Evolutionary conservation across 2,113 vertebrate genomes (phyloP).

Genomic region (Tragelaphus scriptus): DNA sequence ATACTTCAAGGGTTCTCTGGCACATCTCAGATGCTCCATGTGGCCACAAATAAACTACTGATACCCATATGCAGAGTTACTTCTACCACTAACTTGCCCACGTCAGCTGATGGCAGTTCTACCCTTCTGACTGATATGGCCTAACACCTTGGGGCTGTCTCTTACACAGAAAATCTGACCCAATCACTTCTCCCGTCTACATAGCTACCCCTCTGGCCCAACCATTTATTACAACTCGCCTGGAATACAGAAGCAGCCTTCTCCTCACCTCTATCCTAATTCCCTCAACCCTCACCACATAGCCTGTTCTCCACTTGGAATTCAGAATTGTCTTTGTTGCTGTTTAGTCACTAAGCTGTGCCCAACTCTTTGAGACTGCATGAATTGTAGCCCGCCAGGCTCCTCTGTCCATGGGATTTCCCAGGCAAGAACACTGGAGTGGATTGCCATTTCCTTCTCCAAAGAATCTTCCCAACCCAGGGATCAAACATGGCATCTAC

Average conservation of each 20-base stretch:
- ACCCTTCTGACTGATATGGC: not conserved
- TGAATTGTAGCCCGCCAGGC: not conserved
- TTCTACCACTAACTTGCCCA: not conserved
- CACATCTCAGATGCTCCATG: not conserved
- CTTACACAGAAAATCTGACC: not conserved
- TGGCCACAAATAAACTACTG: not conserved
- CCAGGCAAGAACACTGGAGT: not conserved
- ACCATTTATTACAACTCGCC: not conserved
- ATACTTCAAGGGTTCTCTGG: not conserved
- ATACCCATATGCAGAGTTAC: not conserved
- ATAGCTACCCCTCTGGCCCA: not conserved
- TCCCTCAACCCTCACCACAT: not conserved
- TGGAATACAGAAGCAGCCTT: not conserved
- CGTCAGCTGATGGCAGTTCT: not conserved
- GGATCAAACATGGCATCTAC: not conserved
- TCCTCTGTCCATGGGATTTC: not conserved
- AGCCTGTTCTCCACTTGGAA: not conserved
- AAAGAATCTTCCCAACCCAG: not conserved
- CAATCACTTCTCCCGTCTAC: not conserved
- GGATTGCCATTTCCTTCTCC: not conserved
- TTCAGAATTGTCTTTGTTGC: not conserved
- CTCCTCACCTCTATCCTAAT: not conserved
- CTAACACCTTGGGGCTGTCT: not conserved
- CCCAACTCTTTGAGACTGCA: not conserved
- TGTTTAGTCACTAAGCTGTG: not conserved